A percentile compares a stretch with the other conserved stretches of the same genome.
Evolutionary conservation across 2,797 vertebrate genomes (phyloP).

Genomic region (Diglossa cyanea): DNA sequence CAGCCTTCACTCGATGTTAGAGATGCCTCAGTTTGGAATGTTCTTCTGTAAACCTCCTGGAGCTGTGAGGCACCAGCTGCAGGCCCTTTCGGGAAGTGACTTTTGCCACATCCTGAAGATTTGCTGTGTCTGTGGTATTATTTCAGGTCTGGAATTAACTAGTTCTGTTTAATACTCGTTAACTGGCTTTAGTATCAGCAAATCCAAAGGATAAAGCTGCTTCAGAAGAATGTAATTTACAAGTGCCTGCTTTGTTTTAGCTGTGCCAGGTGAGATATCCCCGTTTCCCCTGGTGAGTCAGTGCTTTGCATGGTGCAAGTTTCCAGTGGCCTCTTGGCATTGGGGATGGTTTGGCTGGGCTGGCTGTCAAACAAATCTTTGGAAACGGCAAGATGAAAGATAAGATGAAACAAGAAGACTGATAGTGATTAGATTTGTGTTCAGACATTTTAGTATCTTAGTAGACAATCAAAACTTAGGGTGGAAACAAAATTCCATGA

Average conservation of each 20-base stretch:
- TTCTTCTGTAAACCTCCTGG: background rate
- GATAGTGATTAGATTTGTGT: background rate
- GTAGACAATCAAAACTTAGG: background rate
- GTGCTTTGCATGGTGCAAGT: background rate
- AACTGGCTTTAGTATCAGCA: background rate
- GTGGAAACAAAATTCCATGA: background rate
- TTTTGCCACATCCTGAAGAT: background rate
- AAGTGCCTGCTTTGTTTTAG: background rate
- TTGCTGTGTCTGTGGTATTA: background rate
- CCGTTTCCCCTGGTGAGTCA: background rate
- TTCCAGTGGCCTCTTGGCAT: background rate
- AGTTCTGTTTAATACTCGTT: background rate
- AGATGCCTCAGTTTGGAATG: background rate
- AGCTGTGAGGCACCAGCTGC: background rate
- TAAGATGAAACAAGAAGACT: background rate
- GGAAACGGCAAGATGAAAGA: background rate
- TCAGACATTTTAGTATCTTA: background rate
- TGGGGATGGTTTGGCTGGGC: background rate
- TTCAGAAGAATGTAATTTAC: background rate
- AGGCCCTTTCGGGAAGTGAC: background rate
- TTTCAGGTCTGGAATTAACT: background rate
- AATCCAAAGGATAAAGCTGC: background rate
- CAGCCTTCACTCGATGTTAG: fast-evolving
- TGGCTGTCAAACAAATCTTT: background rate
- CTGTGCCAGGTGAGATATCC: background rate